Base-by-base conservation (phyloP, 2,888 invertebrate species). In the Spodoptera littoralis region DNA sequence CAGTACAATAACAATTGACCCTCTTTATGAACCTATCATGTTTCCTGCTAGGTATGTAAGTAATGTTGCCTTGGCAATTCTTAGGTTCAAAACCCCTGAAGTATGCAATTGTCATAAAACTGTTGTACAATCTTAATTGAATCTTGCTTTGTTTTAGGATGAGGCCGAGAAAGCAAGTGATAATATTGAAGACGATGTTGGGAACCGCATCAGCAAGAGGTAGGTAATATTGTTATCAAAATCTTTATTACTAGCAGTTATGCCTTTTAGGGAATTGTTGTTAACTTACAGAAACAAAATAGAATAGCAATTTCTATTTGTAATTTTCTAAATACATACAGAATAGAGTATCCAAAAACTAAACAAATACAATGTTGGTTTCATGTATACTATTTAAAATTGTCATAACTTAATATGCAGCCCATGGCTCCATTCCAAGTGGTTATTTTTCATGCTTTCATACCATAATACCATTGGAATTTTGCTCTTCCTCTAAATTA, bases 131-230 rank as follows among this genome's bases (percentile, higher is more conserved):
- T 11, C n/a, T 42, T 47, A 52, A 41, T 36, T 27, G 36, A 8
- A 59, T 60, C 57, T 71, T 49, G 43, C 36, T 69, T 83, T 88
- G 73, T 68, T 63, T 74, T 84, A 94, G 94, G 93, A 94, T 91
- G 93, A 93, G 80, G 88, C 86, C 79, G 93, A 92, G 84, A 91
- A 89, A 82, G 84, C 90, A 76, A 86, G 79, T 81, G 92, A 92
- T 77, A 85, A 81, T 77, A 86, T 83, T 83, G 93, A 93, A 85
- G 92, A 94, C 80, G 92, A 94, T 90, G 88, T 87, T 84, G 92
- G 85, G 76, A 89, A 86, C 81, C 87, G 85, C 76, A 84, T 87
- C 86, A 92, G 88, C 86, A 94, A 92, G 86, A 93, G 93, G 94
- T 94, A 90, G 76, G 88, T 84, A 80, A 80, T 76, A 22, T 45